Base-by-base conservation (phyloP, 2,888 invertebrate genomes). In the Tenthredo distinguenda region DNA sequence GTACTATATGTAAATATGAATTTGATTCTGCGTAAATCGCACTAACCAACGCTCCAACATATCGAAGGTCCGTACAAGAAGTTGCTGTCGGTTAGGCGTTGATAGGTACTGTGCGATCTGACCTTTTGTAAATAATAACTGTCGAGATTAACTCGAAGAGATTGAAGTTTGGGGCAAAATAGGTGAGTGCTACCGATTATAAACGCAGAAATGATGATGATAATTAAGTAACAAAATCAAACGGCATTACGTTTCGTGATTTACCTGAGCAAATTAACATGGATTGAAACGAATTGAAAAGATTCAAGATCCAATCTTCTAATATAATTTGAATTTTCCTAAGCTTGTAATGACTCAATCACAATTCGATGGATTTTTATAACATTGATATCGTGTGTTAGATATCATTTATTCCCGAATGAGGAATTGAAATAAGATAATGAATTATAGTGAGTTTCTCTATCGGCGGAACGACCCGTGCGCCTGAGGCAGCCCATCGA, bases 1-100 rank as follows among this genome's bases (percentile, higher is more conserved):
- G n/a, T n/a, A n/a, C n/a, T n/a, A 50, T 50, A 62, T 26, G 62
- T 62, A 68, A 62, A 21, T 62, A 26, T 2, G 10, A 62, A 9
- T 62, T 68, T 31, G 31, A 68, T 34, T 68, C 15, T 21, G 40
- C 72, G 72, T n/a, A 5, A 43, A 40, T 72, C 37, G 71, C 37
- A 6, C 43, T 9, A 21, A 72, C 37, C n/a, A 37, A 37, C 71
- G 71, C n/a, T 5, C 43, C 4, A 21, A 43, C 21, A 12, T 21
- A 9, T 15, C 34, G 43, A 0, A 43, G 7, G 21, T 10, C 5
- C 7, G 72, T 31, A 37, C 9, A 43, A 72, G 4, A 43, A 43
- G 40, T 72, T 72, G 72, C 43, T 10, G 40, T 72, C 3, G 10
- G 40, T 72, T 10, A 72, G 72, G 72, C 72, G 72, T 72, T 72